Conservation (phyloP, 2,113 vertebrate genomes). For the Odocoileus virginianus region DNA sequence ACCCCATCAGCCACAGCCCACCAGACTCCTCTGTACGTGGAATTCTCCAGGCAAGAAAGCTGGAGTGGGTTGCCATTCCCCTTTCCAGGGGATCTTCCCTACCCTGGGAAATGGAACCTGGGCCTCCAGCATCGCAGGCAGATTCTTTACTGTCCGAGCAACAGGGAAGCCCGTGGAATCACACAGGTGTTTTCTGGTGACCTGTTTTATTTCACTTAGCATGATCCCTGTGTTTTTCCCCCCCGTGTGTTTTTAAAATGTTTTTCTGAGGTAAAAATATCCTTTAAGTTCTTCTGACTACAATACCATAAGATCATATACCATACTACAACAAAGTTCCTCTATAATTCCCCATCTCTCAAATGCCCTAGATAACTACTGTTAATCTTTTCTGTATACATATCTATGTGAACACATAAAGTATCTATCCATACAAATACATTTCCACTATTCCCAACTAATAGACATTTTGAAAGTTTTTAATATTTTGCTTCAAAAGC, state of each 20-base stretch:
- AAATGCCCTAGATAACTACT: background rate
- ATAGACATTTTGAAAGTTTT: background rate
- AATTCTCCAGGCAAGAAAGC: background rate
- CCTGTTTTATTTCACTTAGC: background rate
- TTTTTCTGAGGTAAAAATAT: conserved; percentile 17
- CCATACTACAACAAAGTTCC: background rate
- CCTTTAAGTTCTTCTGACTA: background rate
- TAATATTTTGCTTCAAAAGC: background rate
- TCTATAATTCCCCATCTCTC: background rate
- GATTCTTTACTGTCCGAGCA: background rate
- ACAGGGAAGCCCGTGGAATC: background rate
- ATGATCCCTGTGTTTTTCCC: background rate
- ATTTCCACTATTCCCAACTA: background rate
- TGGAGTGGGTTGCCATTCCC: background rate
- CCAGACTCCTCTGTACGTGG: background rate
- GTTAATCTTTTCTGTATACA: background rate
- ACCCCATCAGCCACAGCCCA: background rate
- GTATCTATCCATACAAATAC: background rate
- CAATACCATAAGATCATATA: background rate
- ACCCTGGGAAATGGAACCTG: background rate
- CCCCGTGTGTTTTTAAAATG: background rate
- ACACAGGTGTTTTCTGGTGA: background rate
- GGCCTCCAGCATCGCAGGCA: background rate
- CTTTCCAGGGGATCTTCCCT: background rate
- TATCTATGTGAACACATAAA: background rate